Evolutionary conservation across 2,797 vertebrate genomes (phyloP), one percentile per base, ranked within the genome.

Genomic region (Clamator glandarius): DNA sequence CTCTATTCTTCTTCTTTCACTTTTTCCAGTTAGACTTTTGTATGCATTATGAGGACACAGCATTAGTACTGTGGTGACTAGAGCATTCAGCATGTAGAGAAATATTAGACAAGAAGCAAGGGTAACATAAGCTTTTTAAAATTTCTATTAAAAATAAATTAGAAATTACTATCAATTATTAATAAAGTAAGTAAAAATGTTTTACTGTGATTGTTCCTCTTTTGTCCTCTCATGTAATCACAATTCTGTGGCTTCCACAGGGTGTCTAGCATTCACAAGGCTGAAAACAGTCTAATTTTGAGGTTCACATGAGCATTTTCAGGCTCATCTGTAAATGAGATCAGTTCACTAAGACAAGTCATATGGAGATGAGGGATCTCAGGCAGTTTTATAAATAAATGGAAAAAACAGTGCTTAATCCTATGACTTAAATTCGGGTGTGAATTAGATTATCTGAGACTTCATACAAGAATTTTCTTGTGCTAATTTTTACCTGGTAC

Each of bases 91-190:
- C 8, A 46, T 6, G 4, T 33, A 70, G 25, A 74, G 58, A 92
- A 92, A 69, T 42, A 62, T 39, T 69, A 55, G 54, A 73, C 2
- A 13, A 72, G 15, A 6, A 62, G 41, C 3, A 84, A 88, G 25
- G 6, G 6, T 52, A 74, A 75, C 20, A 76, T n/a, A 76, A 74
- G 14, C 0, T 33, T 84, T 84, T 57, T 17, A 50, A 79, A 7
- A 51, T 70, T 90, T 73, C 35, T 62, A 63, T 93, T 80, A 76
- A 90, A 95, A 87, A 87, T 78, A 83, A 93, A 93, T 76, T 87
- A 70, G 67, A 81, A 83, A 68, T 5, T n/a, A 26, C 8, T 23
- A 16, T 41, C 42, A 84, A n/a, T 82, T 93, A 75, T 67, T 90
- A 87, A 59, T 35, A 74, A 12, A 42, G 7, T 33, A 5, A 68